Conservation (phyloP, 2,113 vertebrate species). For the Dermatemys mawii region DNA sequence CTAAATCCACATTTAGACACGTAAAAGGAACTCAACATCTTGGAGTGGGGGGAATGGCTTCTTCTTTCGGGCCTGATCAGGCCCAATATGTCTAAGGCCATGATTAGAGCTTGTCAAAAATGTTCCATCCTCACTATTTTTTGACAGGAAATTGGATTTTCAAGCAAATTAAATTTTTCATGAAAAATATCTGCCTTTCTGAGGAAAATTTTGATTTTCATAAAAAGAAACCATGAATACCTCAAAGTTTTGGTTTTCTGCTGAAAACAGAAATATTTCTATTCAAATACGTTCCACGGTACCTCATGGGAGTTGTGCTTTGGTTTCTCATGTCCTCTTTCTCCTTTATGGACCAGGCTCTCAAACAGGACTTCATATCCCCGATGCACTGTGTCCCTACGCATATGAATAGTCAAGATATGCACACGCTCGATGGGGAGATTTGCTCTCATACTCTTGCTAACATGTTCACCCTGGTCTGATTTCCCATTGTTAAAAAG, state of each 20-base stretch:
- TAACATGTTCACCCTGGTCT: not conserved
- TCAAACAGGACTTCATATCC: not conserved
- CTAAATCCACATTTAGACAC: not conserved
- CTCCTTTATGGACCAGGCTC: not conserved
- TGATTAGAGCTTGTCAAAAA: not conserved
- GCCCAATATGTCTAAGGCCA: fast-evolving
- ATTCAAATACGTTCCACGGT: not conserved
- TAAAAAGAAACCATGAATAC: not conserved
- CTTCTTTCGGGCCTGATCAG: not conserved
- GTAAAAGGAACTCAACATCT: not conserved
- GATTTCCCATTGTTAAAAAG: not conserved
- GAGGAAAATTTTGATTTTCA: not conserved
- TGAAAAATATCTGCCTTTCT: not conserved
- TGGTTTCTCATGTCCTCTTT: not conserved
- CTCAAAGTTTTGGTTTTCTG: not conserved
- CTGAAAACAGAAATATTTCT: not conserved
- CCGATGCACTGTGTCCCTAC: not conserved
- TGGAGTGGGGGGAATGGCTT: not conserved
- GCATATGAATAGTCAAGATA: not conserved
- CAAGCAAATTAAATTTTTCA: not conserved
- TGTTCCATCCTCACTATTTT: not conserved
- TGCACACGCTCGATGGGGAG: not conserved
- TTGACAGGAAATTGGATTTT: slow-evolving; percentile 14
- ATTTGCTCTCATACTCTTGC: not conserved
- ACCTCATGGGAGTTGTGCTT: not conserved